Conservation (phyloP, 2,888 invertebrate genomes). For the Conops quadrifasciatus region DNA sequence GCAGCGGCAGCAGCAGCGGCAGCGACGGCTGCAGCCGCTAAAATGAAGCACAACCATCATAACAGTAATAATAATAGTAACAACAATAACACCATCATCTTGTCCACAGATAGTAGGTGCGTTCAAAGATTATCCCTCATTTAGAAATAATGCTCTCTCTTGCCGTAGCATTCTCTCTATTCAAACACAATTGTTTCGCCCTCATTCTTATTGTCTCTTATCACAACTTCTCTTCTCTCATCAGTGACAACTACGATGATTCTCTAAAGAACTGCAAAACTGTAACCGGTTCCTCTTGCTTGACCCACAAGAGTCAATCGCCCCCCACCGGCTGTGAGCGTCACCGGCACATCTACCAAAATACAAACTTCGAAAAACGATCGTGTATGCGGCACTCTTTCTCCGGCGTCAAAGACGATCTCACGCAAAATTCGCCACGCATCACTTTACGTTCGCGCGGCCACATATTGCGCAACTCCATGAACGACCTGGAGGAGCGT, state of each 20-base stretch:
- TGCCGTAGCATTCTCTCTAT: background rate
- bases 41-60: background rate
- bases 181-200: too few species aligned
- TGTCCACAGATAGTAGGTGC: constrained; percentile 60
- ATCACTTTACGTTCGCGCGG: constrained; percentile 60
- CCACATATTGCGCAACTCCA: constrained; percentile 62
- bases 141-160: too few species aligned
- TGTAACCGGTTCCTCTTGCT: constrained; percentile 45
- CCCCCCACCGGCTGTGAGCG: constrained; percentile 43
- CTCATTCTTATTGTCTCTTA: too few species aligned
- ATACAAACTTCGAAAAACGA: constrained; percentile 59
- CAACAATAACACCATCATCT: constrained; percentile 5
- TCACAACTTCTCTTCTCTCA: background rate
- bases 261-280: constrained; percentile 71
- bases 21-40: constrained; percentile 39
- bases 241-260: constrained; percentile 81
- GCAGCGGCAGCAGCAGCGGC: constrained; percentile 13
- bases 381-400: constrained; percentile 63
- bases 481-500: constrained; percentile 64
- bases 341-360: constrained; percentile 56
- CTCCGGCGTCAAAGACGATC: constrained; percentile 64
- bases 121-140: constrained; percentile 21
- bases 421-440: constrained; percentile 62
- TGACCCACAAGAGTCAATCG: constrained; percentile 30
- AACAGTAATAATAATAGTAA: constrained; percentile 8